A percentile compares a stretch with the other conserved stretches of the same genome.
phyloP scores from a whole-genome alignment of 2,797 vertebrate species.

The Lycodopsis pacificus region DNA sequence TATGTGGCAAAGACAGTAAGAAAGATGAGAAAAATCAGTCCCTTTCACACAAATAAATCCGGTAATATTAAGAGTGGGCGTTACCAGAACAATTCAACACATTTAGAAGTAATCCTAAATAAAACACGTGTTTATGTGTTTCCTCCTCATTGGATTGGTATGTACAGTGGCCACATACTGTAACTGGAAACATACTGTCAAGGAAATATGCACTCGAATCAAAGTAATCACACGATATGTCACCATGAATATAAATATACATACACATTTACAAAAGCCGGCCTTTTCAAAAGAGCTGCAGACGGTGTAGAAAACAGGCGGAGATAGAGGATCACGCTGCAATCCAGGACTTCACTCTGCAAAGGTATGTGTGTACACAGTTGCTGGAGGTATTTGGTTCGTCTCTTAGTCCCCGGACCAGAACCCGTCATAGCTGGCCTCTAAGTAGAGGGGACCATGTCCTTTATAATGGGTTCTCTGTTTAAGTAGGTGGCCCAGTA shows the following conservation, averaged over 20 bases:
- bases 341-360: constrained; percentile 78
- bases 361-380: constrained; percentile 89
- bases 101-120: constrained; percentile 66
- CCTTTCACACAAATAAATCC: constrained; percentile 45
- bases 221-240: constrained; percentile 72
- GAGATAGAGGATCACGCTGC: constrained; percentile 76
- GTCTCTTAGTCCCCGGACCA: constrained; percentile 82
- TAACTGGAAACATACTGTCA: constrained; percentile 72
- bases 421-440: constrained; percentile 65
- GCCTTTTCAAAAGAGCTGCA: constrained; percentile 84
- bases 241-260: constrained; percentile 80
- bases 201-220: constrained; percentile 74
- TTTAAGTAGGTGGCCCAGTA: constrained; percentile 99
- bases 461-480: constrained; percentile 95
- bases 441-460: constrained; percentile 92
- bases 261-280: constrained; percentile 85
- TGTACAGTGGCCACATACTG: constrained; percentile 70
- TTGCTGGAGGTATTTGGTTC: constrained; percentile 93
- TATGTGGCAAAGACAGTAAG: constrained; percentile 41
- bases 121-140: constrained; percentile 47
- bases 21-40: constrained; percentile 38
- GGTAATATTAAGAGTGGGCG: constrained; percentile 58
- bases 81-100: constrained; percentile 58
- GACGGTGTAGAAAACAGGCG: constrained; percentile 83
- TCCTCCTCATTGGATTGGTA: constrained; percentile 57